Percentiles rank a stretch among this genome's conserved stretches.
Conservation (phyloP, 2,797 vertebrate species). For the Hypotaenidia philippensis region DNA sequence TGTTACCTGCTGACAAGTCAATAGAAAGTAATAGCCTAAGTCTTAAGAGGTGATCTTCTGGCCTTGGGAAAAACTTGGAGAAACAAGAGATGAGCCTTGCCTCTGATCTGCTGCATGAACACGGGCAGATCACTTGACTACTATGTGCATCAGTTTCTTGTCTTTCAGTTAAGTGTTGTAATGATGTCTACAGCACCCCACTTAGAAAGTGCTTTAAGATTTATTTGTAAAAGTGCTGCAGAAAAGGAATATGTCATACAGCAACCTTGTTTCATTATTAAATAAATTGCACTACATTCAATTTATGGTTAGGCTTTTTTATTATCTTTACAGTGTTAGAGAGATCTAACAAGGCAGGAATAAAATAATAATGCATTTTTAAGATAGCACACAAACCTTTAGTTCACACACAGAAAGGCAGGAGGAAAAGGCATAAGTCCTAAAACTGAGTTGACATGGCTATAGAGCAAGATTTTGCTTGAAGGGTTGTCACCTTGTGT, state of each 20-base stretch:
- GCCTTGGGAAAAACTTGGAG: background rate
- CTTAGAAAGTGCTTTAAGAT: background rate
- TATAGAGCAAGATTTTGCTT: background rate
- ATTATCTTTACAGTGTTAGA: background rate
- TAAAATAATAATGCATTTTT: background rate
- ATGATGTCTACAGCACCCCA: background rate
- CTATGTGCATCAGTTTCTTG: background rate
- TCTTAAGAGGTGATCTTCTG: background rate
- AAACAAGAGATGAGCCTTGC: background rate
- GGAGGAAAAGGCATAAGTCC: background rate
- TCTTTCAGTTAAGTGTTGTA: background rate
- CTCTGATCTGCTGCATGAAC: background rate
- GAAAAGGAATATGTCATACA: background rate
- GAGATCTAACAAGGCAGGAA: background rate
- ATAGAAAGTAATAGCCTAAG: background rate
- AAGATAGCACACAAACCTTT: background rate
- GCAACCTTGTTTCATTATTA: background rate
- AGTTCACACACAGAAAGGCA: background rate
- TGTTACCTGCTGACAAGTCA: background rate
- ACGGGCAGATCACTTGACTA: background rate
- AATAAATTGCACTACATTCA: background rate
- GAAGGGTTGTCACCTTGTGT: background rate
- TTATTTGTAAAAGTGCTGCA: background rate
- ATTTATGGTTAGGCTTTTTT: background rate
- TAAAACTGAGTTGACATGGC: background rate